Conservation (phyloP, 2,888 invertebrate genomes). For the Metallyticus violacea region DNA sequence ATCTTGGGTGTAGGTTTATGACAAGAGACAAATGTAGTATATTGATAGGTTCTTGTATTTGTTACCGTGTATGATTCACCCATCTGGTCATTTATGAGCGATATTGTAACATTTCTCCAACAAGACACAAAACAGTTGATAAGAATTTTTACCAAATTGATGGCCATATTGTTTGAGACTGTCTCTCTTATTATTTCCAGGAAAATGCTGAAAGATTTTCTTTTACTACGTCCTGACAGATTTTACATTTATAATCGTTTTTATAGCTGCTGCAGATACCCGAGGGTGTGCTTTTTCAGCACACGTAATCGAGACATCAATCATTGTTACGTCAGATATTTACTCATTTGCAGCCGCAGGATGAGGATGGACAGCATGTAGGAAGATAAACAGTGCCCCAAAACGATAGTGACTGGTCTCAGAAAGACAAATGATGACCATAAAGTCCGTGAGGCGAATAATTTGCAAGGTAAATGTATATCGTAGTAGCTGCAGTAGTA, state of each 20-base stretch:
- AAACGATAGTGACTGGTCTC: background rate
- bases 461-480: background rate
- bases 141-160: no score
- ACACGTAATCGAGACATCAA: constrained; percentile 11
- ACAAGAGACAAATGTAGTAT: no score
- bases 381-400: background rate
- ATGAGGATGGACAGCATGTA: background rate
- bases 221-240: background rate
- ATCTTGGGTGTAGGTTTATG: no score
- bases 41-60: no score
- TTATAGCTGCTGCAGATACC: background rate
- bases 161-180: background rate
- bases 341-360: constrained; percentile 2
- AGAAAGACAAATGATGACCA: background rate
- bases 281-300: background rate
- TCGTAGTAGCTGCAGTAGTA: no score
- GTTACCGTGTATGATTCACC: no score
- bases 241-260: background rate
- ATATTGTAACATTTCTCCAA: no score
- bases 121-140: background rate
- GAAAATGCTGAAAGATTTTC: background rate
- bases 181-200: background rate
- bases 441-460: background rate
- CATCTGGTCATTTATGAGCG: no score
- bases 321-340: constrained; percentile 17